A percentile compares a stretch with the other conserved stretches of the same genome.
phyloP scores from a whole-genome alignment of 2,113 vertebrate species.

The Trichechus manatus region DNA sequence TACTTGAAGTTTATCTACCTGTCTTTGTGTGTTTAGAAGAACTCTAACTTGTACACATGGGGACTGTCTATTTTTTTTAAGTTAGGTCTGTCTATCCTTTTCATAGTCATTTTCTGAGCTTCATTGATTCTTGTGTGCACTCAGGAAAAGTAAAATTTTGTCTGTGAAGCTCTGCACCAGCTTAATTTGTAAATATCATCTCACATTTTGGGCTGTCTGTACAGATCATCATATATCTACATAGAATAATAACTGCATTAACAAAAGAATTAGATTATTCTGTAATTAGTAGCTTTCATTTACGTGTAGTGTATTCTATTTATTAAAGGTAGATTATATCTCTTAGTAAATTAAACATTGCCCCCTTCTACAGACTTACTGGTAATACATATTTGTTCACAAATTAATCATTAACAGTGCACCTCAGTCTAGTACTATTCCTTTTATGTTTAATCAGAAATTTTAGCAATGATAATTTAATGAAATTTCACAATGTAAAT shows the following conservation, averaged over 20 bases:
- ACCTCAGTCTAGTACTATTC: background rate
- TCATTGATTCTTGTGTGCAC: background rate
- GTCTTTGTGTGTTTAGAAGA: background rate
- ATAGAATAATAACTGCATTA: background rate
- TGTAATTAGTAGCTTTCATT: background rate
- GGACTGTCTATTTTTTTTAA: background rate
- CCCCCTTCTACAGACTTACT: background rate
- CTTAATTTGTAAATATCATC: conserved; percentile 43
- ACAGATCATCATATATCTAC: background rate
- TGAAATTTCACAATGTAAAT: background rate
- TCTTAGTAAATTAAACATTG: background rate
- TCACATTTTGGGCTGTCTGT: background rate
- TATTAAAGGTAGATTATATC: conserved; percentile 35
- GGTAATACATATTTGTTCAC: background rate
- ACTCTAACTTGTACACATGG: background rate
- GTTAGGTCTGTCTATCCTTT: background rate
- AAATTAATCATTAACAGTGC: background rate
- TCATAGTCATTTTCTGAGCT: background rate
- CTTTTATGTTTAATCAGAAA: conserved; percentile 22
- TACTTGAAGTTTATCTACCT: background rate
- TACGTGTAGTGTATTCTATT: background rate
- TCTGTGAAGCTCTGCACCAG: background rate
- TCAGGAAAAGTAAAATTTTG: background rate
- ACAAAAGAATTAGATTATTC: background rate
- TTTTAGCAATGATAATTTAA: conserved; percentile 33